These are phyloP conservation scores for Pseudomyrmex cubaensis DNA, from an alignment of 1,140 invertebrate species.

Conservation along the genomic window DNA sequence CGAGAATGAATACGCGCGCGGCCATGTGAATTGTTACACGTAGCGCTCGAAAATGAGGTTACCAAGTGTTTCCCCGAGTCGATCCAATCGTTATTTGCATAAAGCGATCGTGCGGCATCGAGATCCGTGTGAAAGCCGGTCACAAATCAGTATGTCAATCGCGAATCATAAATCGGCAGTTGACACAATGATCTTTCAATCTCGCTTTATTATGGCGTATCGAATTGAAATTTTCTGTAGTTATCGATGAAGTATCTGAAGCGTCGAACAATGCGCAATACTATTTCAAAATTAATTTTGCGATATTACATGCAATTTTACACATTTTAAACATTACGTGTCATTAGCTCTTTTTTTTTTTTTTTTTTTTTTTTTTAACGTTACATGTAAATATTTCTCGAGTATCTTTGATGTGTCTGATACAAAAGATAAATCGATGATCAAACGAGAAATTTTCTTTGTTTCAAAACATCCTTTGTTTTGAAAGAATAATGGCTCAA, in stretches of 20 bases:
- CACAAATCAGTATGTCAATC: background rate
- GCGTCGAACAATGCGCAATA: background rate
- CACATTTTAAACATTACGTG: too few relatives aligned
- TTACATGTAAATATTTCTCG: background rate
- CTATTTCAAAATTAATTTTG: background rate
- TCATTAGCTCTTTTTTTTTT: too few relatives aligned
- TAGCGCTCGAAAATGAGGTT: background rate
- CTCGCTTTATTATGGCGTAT: background rate
- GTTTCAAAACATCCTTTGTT: background rate
- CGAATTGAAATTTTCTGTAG: background rate
- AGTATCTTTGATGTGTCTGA: background rate
- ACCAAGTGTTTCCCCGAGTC: background rate
- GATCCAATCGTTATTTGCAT: background rate
- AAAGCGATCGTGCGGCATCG: background rate
- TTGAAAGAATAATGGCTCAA: constrained; percentile 3
- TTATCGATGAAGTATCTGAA: too few relatives aligned
- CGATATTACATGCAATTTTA: background rate
- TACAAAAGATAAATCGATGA: background rate
- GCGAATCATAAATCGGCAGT: background rate
- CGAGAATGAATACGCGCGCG: background rate
- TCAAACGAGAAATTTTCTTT: background rate
- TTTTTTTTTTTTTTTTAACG: too few relatives aligned
- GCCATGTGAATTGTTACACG: constrained; percentile 22
- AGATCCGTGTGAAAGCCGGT: background rate
- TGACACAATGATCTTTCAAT: background rate